A percentile compares a stretch with the other conserved stretches of the same genome.
phyloP scores from a whole-genome alignment of 2,888 invertebrate species.

The Coenonympha arcania region DNA sequence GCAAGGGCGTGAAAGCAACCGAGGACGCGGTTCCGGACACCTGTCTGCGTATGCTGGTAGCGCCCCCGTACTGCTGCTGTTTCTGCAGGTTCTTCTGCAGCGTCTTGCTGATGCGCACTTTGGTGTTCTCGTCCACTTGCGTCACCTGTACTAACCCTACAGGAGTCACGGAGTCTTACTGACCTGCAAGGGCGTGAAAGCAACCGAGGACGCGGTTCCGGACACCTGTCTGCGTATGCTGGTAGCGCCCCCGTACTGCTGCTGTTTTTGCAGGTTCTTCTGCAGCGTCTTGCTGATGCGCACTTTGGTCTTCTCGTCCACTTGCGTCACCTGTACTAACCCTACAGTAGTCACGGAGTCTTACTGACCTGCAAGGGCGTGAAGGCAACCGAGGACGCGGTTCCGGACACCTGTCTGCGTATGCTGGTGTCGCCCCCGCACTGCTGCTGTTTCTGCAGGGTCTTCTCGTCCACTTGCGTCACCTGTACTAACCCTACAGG shows the following conservation, averaged over 20 bases:
- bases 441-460: constrained; percentile 91
- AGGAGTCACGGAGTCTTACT: constrained; percentile 8
- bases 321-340: no score
- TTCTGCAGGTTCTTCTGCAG: constrained; percentile 95
- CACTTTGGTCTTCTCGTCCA: constrained; percentile 99
- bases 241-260: constrained; percentile 92
- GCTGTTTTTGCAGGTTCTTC: constrained; percentile 94
- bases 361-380: constrained; percentile 89
- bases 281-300: constrained; percentile 98
- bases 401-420: constrained; percentile 95
- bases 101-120: constrained; percentile 98
- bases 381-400: constrained; percentile 98
- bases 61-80: constrained; percentile 93
- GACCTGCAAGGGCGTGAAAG: constrained; percentile 97
- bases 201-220: constrained; percentile 98
- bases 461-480: constrained; percentile 98
- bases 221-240: constrained; percentile 96
- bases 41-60: constrained; percentile 94
- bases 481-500: no score
- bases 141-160: no score
- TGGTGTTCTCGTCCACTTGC: no score
- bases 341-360: no score
- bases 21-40: constrained; percentile 98
- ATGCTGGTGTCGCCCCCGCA: constrained; percentile 96
- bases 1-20: constrained; percentile 97